Base-by-base conservation (phyloP, 2,888 invertebrate genomes). In the Germaria angustata region DNA sequence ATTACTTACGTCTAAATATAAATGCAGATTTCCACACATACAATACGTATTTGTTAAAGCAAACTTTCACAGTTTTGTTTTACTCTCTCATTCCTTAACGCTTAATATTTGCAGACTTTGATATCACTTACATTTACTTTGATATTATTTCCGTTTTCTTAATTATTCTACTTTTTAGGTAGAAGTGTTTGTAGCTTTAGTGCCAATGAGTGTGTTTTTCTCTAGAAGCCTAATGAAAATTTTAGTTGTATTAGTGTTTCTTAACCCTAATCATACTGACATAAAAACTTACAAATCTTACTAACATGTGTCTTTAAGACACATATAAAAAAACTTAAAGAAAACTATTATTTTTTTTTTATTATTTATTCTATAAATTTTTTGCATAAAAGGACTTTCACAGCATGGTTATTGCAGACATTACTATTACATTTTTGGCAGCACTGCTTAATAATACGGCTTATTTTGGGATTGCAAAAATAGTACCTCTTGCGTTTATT, bases 71-170 rank as follows among this genome's bases (percentile, higher is more conserved):
- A 63, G 3, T 57, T 66, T 22, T 24, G 1, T 66, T 65, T 36
- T 20, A 3, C 46, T 28, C 46, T 28, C 22, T 53, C 15, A 20
- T 39, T 44, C 24, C 22, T 44, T 55, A 53, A 55, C 41, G 11
- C 44, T 73, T 55, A 32, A 44, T 57, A 63, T 68, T 34, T 66
- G 15, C 20, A 1, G 28, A 41, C 63, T 44, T 63, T 46, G 46
- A 17, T 76, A 76, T 76, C 76, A 39, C 39, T 76, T 51, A 61
- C 76, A 76, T 68, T 76, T 8, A 76, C 57, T 68, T 81, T 71
- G 51, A 72, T 81, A 81, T 68, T 72, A 81, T 72, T 65, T 81
- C 72, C 81, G 71, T 32, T 77, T 66, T 68, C 44, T 44, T 61
- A 46, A 61, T n/a, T n/a, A n/a, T n/a, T n/a, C 53, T 53, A 66